These are phyloP conservation scores for Micromys minutus DNA, from an alignment of 2,113 vertebrate genomes.

Conservation along the genomic window DNA sequence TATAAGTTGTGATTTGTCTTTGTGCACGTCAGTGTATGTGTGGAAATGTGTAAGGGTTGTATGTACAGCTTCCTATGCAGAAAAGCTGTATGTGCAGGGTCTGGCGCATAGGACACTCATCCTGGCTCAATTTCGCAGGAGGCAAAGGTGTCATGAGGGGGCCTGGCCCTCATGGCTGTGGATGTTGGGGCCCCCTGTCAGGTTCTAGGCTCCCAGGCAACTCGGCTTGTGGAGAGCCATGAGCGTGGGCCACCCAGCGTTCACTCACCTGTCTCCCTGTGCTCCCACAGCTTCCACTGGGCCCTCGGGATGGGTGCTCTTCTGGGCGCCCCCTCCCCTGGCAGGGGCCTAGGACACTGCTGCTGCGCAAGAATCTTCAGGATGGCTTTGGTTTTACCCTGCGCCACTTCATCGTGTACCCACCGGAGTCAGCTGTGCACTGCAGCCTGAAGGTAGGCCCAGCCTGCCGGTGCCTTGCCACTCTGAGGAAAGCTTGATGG, in stretches of 20 bases:
- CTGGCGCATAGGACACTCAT: background rate
- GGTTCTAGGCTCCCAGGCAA: background rate
- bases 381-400: constrained; percentile 98
- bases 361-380: constrained; percentile 93
- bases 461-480: accelerated
- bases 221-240: background rate
- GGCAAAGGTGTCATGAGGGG: background rate
- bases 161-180: background rate
- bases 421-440: constrained; percentile 93
- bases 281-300: constrained; percentile 82
- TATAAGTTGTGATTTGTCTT: background rate
- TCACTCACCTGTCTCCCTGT: constrained; percentile 38
- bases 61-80: background rate
- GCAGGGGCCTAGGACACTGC: constrained; percentile 85
- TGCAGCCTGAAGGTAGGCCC: constrained; percentile 89
- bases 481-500: background rate
- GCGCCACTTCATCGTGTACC: constrained; percentile 99
- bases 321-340: constrained; percentile 66
- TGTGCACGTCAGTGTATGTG: background rate
- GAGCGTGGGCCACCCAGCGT: accelerated
- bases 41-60: background rate
- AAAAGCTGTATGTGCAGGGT: background rate
- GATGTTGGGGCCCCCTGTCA: accelerated
- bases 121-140: background rate
- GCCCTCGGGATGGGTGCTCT: constrained; percentile 91